Evolutionary conservation across 2,113 vertebrate species (phyloP).

Genomic region (Lipotes vexillifer): DNA sequence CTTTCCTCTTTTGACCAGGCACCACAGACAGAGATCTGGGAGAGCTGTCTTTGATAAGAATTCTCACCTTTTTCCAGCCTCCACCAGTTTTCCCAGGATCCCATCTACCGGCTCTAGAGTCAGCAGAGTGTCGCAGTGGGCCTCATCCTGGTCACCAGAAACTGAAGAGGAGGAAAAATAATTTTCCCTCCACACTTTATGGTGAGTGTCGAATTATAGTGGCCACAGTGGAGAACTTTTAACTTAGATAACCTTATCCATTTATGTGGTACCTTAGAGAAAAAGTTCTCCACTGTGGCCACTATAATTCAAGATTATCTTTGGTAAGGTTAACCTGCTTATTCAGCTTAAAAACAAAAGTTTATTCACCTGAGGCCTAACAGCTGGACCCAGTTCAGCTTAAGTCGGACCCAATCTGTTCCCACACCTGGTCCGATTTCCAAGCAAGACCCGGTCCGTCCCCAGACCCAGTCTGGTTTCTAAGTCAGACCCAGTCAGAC

Average conservation of each 20-base stretch:
- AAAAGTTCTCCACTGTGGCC: not conserved
- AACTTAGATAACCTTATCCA: too few species aligned
- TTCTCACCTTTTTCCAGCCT: not conserved
- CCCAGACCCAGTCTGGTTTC: not conserved
- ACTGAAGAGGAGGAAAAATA: not conserved
- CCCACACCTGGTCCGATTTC: fast-evolving
- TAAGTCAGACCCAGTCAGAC: not conserved
- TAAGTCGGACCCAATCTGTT: fast-evolving
- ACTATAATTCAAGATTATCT: not conserved
- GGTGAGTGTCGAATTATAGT: not conserved
- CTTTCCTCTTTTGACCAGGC: not conserved
- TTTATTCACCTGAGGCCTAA: not conserved
- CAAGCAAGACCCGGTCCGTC: fast-evolving
- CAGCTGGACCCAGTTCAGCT: not conserved
- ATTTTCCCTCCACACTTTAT: not conserved
- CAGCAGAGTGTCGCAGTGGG: not conserved
- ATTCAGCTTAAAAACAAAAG: not conserved
- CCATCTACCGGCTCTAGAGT: not conserved
- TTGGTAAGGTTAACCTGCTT: not conserved
- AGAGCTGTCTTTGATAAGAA: not conserved
- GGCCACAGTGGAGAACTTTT: too few species aligned
- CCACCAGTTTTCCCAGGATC: not conserved
- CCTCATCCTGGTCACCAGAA: not conserved
- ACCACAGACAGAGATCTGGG: not conserved
- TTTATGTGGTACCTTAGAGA: too few species aligned